Evolutionary conservation across 2,888 invertebrate species (phyloP), one percentile per base, ranked within the genome.

Genomic region (Cheilosia pagana): DNA sequence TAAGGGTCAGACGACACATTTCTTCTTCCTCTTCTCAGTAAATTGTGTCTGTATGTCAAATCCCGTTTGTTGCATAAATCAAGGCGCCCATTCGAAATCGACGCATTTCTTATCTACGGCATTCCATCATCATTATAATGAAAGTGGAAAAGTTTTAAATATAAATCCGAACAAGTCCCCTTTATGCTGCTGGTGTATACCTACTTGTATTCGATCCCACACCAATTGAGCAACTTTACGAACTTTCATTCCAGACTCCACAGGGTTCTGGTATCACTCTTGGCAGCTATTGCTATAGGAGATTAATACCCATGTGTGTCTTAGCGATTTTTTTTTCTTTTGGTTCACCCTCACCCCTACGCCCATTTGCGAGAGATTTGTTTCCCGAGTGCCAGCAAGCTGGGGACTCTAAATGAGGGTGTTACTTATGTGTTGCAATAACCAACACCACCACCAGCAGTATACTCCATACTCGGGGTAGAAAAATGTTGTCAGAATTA

Each of bases 281-380:
- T 50, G 63, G 62, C 52, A 71, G 48, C 77, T 63, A 77, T 72
- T 72, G 77, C 78, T 41, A 67, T 35, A 28, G 71, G 63, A 63
- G 63, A 78, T 78, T 72, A 78, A 78, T 78, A 57, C 71, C 63
- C 63, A 78, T 71, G 71, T 78, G 78, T 57, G 71, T 41, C 39
- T 57, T 25, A 57, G 50, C 50, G 63, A 50, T 21, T 45, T 2
- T 8, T 28, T 28, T 28, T 28, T 28, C 1, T 7, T 3, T 10
- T 31, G 28, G 41, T 39, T 3, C 6, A 52, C 25, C 59, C 25
- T 8, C 50, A 60, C 71, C 50, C 60, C 7, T n/a, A 16, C 19
- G 50, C n/a, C 50, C 62, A 53, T 45, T 72, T 72, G 52, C 14
- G n/a, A 52, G 14, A 63, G 74, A 65, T 74, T 74, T 65, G 65